Evolutionary conservation across 1,140 invertebrate genomes (phyloP).

Genomic region (Thaumetopoea pityocampa): DNA sequence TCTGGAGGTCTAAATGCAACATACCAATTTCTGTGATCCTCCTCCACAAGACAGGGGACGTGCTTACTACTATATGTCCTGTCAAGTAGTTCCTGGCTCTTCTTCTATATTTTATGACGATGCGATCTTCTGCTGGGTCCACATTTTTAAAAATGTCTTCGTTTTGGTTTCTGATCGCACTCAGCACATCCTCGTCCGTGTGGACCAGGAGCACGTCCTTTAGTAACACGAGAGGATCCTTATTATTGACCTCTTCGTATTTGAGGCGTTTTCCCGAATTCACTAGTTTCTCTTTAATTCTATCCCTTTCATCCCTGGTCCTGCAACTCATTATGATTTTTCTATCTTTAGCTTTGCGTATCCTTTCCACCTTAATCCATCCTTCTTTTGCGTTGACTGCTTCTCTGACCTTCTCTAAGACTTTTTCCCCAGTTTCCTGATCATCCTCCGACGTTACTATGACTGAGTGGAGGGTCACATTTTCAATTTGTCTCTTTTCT

Average conservation of each 20-base stretch:
- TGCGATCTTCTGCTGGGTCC: neutral
- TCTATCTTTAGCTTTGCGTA: neutral
- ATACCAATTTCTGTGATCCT: neutral
- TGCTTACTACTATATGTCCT: neutral
- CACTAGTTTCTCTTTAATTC: neutral
- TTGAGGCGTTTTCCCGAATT: neutral
- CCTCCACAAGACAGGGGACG: neutral
- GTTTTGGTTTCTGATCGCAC: neutral
- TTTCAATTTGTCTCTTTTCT: too few relatives aligned
- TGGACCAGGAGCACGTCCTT: neutral
- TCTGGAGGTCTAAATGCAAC: neutral
- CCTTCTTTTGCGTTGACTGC: too few relatives aligned
- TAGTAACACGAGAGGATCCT: neutral
- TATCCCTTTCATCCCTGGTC: neutral
- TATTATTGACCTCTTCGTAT: neutral
- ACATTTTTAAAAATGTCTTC: neutral
- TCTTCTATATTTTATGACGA: neutral
- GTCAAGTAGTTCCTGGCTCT: neutral
- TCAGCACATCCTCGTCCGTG: neutral
- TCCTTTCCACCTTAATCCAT: too few relatives aligned
- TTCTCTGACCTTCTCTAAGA: too few relatives aligned
- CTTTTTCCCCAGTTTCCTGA: too few relatives aligned
- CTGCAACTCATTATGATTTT: neutral
- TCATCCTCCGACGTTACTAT: too few relatives aligned
- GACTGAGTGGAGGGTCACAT: too few relatives aligned